A percentile compares a stretch with the other conserved stretches of the same genome.
phyloP scores from a whole-genome alignment of 2,888 invertebrate genomes.

The Netelia fuscicornis region DNA sequence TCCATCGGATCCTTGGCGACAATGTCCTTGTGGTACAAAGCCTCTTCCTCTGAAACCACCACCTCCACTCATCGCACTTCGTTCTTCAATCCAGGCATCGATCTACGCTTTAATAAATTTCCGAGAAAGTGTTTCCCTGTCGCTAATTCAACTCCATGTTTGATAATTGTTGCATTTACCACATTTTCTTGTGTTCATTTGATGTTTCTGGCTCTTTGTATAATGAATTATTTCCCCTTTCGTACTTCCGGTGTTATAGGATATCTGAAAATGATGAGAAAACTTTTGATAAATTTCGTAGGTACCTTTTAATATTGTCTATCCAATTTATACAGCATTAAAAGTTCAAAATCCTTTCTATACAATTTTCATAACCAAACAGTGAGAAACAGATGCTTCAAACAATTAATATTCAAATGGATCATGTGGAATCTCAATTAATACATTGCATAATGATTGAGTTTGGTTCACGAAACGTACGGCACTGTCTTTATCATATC shows the following conservation, averaged over 20 bases:
- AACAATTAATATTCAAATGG: no score
- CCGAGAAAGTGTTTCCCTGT: background rate
- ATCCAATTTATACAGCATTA: no score
- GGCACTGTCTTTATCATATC: background rate
- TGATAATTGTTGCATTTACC: background rate
- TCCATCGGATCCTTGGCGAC: slow-evolving; percentile 63
- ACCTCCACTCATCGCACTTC: slow-evolving; percentile 77
- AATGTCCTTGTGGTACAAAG: slow-evolving; percentile 76
- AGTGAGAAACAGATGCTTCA: background rate
- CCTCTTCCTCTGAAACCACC: slow-evolving; percentile 79
- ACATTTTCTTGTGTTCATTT: background rate
- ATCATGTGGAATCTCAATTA: no score
- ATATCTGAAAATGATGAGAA: background rate
- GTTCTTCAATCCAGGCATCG: slow-evolving; percentile 40
- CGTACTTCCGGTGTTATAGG: background rate
- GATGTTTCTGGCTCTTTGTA: background rate
- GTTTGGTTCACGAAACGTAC: background rate
- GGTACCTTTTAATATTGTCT: background rate
- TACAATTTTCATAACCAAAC: background rate
- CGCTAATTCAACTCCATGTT: background rate
- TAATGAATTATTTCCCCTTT: background rate
- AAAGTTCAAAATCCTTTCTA: background rate
- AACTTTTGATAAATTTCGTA: background rate
- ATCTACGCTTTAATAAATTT: slow-evolving; percentile 11
- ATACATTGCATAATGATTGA: no score